A percentile compares a stretch with the other conserved stretches of the same genome.
Evolutionary conservation across 2,113 vertebrate genomes (phyloP).

Genomic region (Nymphicus hollandicus): DNA sequence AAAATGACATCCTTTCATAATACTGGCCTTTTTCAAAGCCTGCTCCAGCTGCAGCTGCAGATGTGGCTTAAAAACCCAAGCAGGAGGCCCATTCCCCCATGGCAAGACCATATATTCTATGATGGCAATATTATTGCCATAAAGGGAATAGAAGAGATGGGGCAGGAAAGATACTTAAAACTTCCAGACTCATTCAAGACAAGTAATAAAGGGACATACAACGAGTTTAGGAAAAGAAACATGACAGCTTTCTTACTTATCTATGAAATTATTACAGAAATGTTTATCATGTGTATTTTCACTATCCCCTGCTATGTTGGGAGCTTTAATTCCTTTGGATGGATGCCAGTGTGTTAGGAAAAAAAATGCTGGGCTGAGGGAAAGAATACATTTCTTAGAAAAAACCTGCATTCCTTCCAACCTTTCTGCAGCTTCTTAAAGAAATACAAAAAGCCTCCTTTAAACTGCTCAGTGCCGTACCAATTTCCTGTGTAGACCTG

Average conservation of each 20-base stretch:
- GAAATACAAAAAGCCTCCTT: slow-evolving; percentile 69
- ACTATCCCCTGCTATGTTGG: background rate
- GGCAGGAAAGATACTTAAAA: slow-evolving; percentile 28
- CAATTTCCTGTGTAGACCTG: slow-evolving; percentile 71
- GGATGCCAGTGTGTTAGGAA: background rate
- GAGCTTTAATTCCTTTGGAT: slow-evolving; percentile 18
- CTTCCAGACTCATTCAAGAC: slow-evolving; percentile 9
- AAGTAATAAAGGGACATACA: background rate
- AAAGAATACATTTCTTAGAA: slow-evolving; percentile 54
- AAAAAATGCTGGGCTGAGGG: slow-evolving; percentile 25
- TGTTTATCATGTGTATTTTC: slow-evolving; percentile 19
- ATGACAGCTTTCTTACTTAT: background rate
- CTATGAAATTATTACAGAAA: slow-evolving; percentile 33
- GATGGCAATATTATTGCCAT: slow-evolving; percentile 6
- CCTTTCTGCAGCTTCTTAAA: slow-evolving; percentile 62
- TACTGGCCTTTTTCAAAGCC: slow-evolving; percentile 2
- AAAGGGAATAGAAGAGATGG: slow-evolving; percentile 49
- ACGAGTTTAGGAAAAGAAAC: slow-evolving; percentile 8
- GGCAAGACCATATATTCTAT: slow-evolving; percentile 44
- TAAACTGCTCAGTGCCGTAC: slow-evolving; percentile 63
- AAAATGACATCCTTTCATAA: slow-evolving; percentile 41
- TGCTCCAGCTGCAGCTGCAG: slow-evolving; percentile 56
- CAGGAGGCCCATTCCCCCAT: slow-evolving; percentile 40
- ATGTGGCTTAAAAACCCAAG: slow-evolving; percentile 36
- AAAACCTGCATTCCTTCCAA: slow-evolving; percentile 49